These are phyloP conservation scores for Sceloporus undulatus DNA, from an alignment of 2,113 vertebrate genomes.

Conservation along the genomic window DNA sequence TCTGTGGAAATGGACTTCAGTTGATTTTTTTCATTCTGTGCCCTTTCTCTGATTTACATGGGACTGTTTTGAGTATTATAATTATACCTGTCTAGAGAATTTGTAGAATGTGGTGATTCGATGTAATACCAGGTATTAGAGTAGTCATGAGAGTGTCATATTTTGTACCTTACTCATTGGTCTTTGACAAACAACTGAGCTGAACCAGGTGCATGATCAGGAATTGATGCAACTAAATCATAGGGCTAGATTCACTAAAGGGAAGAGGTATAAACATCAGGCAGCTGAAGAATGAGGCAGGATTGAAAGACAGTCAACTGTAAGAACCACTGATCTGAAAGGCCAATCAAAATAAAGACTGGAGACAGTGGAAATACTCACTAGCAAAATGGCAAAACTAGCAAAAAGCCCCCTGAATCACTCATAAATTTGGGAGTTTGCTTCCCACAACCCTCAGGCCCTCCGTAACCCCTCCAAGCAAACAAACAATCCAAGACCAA, in stretches of 20 bases:
- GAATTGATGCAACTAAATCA: neutral
- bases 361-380: neutral
- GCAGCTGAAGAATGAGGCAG: neutral
- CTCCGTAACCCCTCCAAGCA: no score
- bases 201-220: neutral
- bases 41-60: constrained; percentile 8
- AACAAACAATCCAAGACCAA: no score
- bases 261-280: neutral
- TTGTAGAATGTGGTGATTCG: constrained; percentile 21
- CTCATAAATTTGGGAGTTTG: no score
- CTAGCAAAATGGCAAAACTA: neutral
- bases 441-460: no score
- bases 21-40: constrained; percentile 40
- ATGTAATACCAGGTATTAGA: constrained; percentile 27
- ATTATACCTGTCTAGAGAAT: constrained; percentile 46
- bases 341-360: neutral
- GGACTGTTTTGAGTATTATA: constrained; percentile 7
- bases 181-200: constrained; percentile 6
- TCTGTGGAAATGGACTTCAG: rapidly evolving
- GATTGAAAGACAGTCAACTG: neutral
- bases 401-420: no score
- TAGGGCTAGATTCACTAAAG: neutral
- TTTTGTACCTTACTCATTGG: neutral
- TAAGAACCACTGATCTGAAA: neutral
- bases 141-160: constrained; percentile 26